Percentiles rank a stretch among this genome's conserved stretches.
Evolutionary conservation across 2,113 vertebrate genomes (phyloP).

Genomic region (Poeciliopsis prolifica): DNA sequence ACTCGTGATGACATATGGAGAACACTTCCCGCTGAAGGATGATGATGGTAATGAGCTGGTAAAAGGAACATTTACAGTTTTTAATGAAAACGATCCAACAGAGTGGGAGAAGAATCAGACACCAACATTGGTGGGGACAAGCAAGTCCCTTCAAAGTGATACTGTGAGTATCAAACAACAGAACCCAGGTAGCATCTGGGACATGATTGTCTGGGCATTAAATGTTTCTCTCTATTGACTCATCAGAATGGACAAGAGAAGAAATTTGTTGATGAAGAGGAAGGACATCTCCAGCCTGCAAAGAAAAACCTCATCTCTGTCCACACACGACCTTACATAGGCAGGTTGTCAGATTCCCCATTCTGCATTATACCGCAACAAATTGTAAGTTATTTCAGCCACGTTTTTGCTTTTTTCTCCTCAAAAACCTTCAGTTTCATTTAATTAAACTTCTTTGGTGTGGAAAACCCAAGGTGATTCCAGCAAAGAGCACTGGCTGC

Average conservation of each 20-base stretch:
- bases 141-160: constrained; percentile 46
- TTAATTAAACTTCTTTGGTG: not conserved
- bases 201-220: not conserved
- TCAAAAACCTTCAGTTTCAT: not conserved
- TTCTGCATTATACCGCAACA: constrained; percentile 88
- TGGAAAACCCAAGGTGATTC: constrained; percentile 83
- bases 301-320: constrained; percentile 79
- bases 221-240: constrained; percentile 14
- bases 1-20: constrained; percentile 81
- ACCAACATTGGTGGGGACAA: constrained; percentile 44
- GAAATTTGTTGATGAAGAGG: constrained; percentile 33
- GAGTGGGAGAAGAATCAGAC: constrained; percentile 48
- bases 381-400: constrained; percentile 69
- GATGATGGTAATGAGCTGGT: constrained; percentile 73
- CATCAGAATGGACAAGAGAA: constrained; percentile 45
- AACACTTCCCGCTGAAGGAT: constrained; percentile 82
- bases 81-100: constrained; percentile 24
- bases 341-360: constrained; percentile 79
- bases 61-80: not conserved
- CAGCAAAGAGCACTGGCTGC: constrained; percentile 80
- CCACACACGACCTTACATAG: constrained; percentile 81
- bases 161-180: constrained; percentile 64
- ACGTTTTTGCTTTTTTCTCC: not conserved
- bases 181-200: not conserved
- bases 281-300: constrained; percentile 5